These are phyloP conservation scores for Bryconaethiops microstoma DNA, from an alignment of 2,797 vertebrate species.

Conservation along the genomic window DNA sequence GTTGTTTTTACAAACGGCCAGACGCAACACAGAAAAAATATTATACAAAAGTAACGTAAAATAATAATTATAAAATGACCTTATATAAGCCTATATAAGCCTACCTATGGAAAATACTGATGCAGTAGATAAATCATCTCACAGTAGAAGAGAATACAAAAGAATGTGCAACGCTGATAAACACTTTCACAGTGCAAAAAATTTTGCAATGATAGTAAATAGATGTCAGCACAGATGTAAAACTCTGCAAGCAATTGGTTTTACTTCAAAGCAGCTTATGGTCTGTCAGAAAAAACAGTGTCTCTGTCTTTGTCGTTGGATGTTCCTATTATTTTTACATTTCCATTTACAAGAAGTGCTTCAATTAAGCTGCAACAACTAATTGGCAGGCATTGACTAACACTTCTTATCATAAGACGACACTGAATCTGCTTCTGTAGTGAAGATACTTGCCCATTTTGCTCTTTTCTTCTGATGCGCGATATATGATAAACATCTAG, in stretches of 20 bases:
- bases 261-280: constrained; percentile 18
- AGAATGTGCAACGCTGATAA: too few species aligned
- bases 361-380: background rate
- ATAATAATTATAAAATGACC: too few species aligned
- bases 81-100: too few species aligned
- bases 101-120: too few species aligned
- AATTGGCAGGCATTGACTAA: background rate
- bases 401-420: background rate
- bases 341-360: background rate
- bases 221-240: background rate
- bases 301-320: background rate
- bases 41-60: too few species aligned
- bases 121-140: too few species aligned
- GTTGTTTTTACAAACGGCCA: too few species aligned
- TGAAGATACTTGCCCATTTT: background rate
- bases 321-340: background rate
- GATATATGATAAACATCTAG: background rate
- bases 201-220: too few species aligned
- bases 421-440: background rate
- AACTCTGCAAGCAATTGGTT: constrained; percentile 15
- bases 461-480: too few species aligned
- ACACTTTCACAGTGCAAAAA: too few species aligned
- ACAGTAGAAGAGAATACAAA: too few species aligned
- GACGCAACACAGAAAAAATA: too few species aligned
- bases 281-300: constrained; percentile 12